phyloP scores from a whole-genome alignment of 2,888 invertebrate genomes.

The Pelosia muscerda region DNA sequence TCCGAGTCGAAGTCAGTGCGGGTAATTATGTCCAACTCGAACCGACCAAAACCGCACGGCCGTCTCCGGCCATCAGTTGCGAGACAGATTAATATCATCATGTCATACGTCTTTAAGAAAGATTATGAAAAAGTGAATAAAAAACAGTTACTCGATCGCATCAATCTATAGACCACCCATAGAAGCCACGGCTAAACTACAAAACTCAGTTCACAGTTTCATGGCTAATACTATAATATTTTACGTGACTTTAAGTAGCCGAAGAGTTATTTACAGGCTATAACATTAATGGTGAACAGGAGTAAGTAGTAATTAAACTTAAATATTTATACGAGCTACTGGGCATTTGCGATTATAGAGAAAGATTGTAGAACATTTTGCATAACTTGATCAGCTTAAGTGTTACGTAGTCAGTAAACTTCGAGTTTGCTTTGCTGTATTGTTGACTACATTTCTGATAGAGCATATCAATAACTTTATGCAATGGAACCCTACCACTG shows the following conservation, averaged over 20 bases:
- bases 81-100: no score
- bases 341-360: constrained; percentile 14
- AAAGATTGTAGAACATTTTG: constrained; percentile 18
- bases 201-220: constrained; percentile 35
- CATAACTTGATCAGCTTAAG: constrained; percentile 11
- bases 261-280: constrained; percentile 60
- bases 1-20: no score
- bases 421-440: background rate
- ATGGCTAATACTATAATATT: constrained; percentile 55
- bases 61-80: no score
- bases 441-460: background rate
- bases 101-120: background rate
- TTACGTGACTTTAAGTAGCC: constrained; percentile 60
- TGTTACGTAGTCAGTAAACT: background rate
- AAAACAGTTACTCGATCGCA: background rate
- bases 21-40: no score
- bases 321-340: constrained; percentile 28
- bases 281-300: constrained; percentile 59
- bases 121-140: background rate
- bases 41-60: no score
- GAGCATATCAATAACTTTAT: background rate
- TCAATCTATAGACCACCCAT: constrained; percentile 16
- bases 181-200: constrained; percentile 6
- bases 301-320: constrained; percentile 56
- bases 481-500: no score